Percentiles rank a stretch among this genome's conserved stretches.
Conservation (phyloP, 1,140 invertebrate species). For the Calycopis cecrops region DNA sequence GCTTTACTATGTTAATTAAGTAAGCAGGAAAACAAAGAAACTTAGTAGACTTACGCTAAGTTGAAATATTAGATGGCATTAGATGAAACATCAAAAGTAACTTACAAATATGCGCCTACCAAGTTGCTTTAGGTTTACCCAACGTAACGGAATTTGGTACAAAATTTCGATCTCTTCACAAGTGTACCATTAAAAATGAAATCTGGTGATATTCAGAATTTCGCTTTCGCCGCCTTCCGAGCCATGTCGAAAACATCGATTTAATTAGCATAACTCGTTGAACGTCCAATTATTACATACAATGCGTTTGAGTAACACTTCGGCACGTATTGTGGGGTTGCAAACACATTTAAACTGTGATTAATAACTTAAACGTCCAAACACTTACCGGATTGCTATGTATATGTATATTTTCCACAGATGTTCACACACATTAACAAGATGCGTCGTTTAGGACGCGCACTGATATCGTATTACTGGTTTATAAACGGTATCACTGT, state of each 20-base stretch:
- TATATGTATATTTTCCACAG: constrained; percentile 54
- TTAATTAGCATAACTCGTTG: constrained; percentile 42
- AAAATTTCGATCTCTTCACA: constrained; percentile 3
- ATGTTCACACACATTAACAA: constrained; percentile 55
- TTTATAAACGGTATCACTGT: constrained; percentile 15
- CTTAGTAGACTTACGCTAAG: too few species aligned
- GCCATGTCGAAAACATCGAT: constrained; percentile 32
- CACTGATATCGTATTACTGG: constrained; percentile 37
- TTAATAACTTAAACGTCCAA: constrained; percentile 13
- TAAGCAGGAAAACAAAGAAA: too few species aligned
- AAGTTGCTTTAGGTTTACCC: too few species aligned
- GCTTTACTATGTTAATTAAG: too few species aligned
- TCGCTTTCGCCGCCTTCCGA: constrained; percentile 48
- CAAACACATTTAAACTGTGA: constrained; percentile 15
- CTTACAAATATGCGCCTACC: too few species aligned
- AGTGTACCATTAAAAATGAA: constrained; percentile 8
- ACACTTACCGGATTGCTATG: constrained; percentile 64
- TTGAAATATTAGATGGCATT: too few species aligned
- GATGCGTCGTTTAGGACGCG: constrained; percentile 37
- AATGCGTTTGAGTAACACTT: constrained; percentile 7
- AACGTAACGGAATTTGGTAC: constrained; percentile 5
- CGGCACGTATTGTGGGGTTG: constrained; percentile 11
- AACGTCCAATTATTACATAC: constrained; percentile 24
- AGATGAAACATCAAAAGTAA: too few species aligned
- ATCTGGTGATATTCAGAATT: constrained; percentile 24